phyloP scores from a whole-genome alignment of 1,140 invertebrate genomes.

The Conus ventricosus region DNA sequence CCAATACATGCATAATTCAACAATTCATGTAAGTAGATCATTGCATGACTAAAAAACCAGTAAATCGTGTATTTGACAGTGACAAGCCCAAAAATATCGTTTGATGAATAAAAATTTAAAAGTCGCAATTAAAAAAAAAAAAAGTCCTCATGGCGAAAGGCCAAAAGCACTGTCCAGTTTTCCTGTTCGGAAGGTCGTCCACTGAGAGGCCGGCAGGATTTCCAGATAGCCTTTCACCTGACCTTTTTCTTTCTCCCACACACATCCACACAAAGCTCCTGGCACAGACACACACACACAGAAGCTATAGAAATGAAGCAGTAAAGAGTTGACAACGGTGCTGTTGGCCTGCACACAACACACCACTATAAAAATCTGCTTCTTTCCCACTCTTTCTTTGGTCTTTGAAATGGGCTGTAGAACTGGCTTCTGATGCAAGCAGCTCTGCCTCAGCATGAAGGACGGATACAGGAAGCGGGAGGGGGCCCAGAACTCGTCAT shows the following conservation, averaged over 20 bases:
- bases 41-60: neutral
- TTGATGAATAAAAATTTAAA: neutral
- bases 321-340: neutral
- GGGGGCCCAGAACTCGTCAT: constrained; percentile 81
- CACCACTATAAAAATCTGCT: neutral
- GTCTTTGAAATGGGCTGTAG: neutral
- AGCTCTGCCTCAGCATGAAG: neutral
- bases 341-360: neutral
- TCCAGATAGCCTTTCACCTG: neutral
- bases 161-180: neutral
- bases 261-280: neutral
- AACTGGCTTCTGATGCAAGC: neutral
- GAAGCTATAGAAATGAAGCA: neutral
- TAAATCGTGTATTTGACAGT: neutral
- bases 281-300: no score
- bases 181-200: neutral
- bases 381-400: neutral
- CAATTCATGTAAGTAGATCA: constrained; percentile 1
- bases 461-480: neutral
- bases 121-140: neutral
- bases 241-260: neutral
- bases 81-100: neutral
- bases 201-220: neutral
- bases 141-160: neutral
- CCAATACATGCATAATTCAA: neutral